phyloP scores from a whole-genome alignment of 2,113 vertebrate genomes.

The Barnardius zonarius region DNA sequence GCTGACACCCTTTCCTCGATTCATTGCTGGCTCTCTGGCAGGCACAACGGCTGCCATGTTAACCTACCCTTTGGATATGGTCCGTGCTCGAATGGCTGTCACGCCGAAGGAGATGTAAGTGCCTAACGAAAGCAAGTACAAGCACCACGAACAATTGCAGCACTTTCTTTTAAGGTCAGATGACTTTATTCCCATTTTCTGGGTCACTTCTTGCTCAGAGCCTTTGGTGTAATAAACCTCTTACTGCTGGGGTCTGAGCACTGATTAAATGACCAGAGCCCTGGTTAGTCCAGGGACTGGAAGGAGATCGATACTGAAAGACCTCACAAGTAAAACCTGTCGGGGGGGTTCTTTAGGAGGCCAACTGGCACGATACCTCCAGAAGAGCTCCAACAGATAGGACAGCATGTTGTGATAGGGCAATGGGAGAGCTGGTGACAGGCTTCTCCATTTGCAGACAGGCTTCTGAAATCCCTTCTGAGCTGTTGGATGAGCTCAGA shows the following conservation, averaged over 20 bases:
- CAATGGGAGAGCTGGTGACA: background rate
- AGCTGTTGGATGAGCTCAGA: background rate
- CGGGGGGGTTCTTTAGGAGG: background rate
- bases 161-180: background rate
- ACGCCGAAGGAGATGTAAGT: constrained; percentile 98
- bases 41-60: constrained; percentile 88
- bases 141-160: background rate
- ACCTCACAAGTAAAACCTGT: background rate
- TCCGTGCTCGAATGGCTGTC: constrained; percentile 97
- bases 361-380: background rate
- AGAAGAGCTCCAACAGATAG: background rate
- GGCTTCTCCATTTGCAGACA: background rate
- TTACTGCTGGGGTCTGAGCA: background rate
- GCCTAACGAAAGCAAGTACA: background rate
- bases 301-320: background rate
- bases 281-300: background rate
- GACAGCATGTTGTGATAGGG: background rate
- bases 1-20: constrained; percentile 88
- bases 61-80: constrained; percentile 96
- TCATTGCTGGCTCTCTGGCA: constrained; percentile 89
- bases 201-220: constrained; percentile 11
- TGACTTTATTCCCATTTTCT: background rate
- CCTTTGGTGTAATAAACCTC: background rate
- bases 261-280: background rate
- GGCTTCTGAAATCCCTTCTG: background rate